Evolutionary conservation across 1,140 invertebrate genomes (phyloP), one percentile per base, ranked within the genome.

Genomic region (Macrostomum lignano): DNA sequence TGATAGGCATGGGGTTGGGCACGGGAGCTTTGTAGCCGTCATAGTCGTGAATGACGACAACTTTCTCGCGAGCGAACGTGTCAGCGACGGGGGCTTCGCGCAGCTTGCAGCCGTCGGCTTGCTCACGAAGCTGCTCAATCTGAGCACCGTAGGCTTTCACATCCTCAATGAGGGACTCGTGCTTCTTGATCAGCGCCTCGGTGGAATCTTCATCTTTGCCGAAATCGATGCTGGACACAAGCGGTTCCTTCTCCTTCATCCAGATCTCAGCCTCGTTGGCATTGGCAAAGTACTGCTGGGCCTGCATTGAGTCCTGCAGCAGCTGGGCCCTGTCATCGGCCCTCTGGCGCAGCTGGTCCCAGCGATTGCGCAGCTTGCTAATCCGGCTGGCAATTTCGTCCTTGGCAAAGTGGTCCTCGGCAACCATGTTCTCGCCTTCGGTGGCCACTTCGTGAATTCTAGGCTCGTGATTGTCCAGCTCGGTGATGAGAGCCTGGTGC

Each of bases 181-280:
- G 88, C 47, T 96, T 96, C 62, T 98, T 98, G 31, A 96, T 53
- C 14, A 98, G 55, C 7, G 84, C 82, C 41, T 98, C 88, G 5
- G 82, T 79, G 2, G 81, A 86, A 56, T 98, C 91, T 54, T 98
- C 91, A 55, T 98, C 88, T 54, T 93, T 93, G 35, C 88, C 88
- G 50, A 84, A 93, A 56, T 96, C 88, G 32, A 67, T 67, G 30
- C 69, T 73, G 44, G 71, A 70, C 7, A 91, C 84, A 51, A 96
- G 75, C 0, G 88, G 86, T 48, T 94, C 79, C 58, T 98, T 98
- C 51, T 98, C 91, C 40, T 74, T 78, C 76, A 98, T 96, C 86
- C 88, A 94, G 0, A 75, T 50, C 52, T 96, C 88, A 1, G 86
- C 86, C 53, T 98, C 91, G 53, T 93, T 96, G 1, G 91, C 88